A percentile compares a stretch with the other conserved stretches of the same genome.
These are phyloP conservation scores for Columba janthina DNA, from an alignment of 2,113 vertebrate species.

Conservation along the genomic window DNA sequence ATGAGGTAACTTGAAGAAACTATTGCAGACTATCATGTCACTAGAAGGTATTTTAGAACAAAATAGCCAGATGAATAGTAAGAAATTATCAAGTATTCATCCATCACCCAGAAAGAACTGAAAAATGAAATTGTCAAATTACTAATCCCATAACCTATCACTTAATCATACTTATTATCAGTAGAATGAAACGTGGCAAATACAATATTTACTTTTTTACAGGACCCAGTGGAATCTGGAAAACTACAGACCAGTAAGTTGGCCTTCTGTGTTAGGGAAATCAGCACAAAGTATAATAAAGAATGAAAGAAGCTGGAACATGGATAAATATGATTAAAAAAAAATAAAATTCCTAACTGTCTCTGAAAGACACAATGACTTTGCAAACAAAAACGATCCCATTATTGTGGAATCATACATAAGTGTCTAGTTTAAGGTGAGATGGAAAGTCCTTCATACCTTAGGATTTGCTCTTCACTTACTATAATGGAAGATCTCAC, in stretches of 20 bases:
- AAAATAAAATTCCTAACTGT: background rate
- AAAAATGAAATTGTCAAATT: background rate
- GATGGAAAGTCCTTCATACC: background rate
- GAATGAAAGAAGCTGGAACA: background rate
- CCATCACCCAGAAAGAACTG: background rate
- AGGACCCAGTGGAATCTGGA: background rate
- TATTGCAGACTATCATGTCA: background rate
- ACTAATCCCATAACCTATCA: background rate
- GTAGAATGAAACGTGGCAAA: background rate
- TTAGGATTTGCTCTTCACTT: background rate
- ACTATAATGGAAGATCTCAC: background rate
- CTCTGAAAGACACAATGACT: background rate
- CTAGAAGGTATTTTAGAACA: background rate
- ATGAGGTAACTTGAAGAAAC: background rate
- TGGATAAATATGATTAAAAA: background rate
- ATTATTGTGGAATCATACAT: background rate
- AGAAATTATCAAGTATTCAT: background rate
- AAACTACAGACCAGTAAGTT: background rate
- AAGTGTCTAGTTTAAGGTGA: background rate
- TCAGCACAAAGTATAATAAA: background rate
- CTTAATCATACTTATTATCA: background rate
- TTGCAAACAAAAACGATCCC: background rate
- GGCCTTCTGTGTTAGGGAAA: background rate
- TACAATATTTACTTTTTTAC: background rate
- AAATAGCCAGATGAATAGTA: background rate